A percentile compares a stretch with the other conserved stretches of the same genome.
Evolutionary conservation across 2,888 invertebrate genomes (phyloP).

Genomic region (Beris morrisii): DNA sequence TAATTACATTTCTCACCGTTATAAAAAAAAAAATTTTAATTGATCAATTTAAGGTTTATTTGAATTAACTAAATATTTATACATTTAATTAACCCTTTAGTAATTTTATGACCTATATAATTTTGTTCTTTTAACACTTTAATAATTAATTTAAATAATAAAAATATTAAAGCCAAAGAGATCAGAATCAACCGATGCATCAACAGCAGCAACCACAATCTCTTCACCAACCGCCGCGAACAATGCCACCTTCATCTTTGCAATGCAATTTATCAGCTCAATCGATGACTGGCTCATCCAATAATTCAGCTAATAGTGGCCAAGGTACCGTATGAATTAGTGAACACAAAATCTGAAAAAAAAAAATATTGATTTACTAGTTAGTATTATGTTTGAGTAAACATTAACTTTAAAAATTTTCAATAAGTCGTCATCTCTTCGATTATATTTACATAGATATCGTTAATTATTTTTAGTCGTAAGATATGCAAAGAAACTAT

Average conservation of each 20-base stretch:
- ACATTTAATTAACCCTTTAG: not conserved
- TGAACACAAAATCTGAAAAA: constrained; percentile 1
- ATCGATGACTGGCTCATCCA: constrained; percentile 31
- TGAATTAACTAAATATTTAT: not conserved
- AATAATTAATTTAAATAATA: constrained; percentile 24
- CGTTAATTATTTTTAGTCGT: too few species aligned
- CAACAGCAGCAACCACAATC: constrained; percentile 7
- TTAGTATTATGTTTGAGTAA: too few species aligned
- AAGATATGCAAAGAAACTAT: too few species aligned
- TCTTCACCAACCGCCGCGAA: constrained; percentile 15
- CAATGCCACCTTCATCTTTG: constrained; percentile 1
- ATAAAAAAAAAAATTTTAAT: too few species aligned
- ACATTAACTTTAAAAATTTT: too few species aligned
- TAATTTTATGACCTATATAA: not conserved
- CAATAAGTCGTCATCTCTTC: not conserved
- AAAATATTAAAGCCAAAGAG: constrained; percentile 33
- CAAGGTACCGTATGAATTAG: constrained; percentile 38
- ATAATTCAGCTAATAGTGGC: constrained; percentile 32
- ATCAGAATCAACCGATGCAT: constrained; percentile 27
- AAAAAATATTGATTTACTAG: not conserved
- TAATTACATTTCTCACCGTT: too few species aligned
- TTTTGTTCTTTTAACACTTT: constrained; percentile 2
- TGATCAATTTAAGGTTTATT: too few species aligned
- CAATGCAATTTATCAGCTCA: constrained; percentile 10
- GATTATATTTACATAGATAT: not conserved